Evolutionary conservation across 2,888 invertebrate genomes (phyloP).

Genomic region (Acleris laterana): DNA sequence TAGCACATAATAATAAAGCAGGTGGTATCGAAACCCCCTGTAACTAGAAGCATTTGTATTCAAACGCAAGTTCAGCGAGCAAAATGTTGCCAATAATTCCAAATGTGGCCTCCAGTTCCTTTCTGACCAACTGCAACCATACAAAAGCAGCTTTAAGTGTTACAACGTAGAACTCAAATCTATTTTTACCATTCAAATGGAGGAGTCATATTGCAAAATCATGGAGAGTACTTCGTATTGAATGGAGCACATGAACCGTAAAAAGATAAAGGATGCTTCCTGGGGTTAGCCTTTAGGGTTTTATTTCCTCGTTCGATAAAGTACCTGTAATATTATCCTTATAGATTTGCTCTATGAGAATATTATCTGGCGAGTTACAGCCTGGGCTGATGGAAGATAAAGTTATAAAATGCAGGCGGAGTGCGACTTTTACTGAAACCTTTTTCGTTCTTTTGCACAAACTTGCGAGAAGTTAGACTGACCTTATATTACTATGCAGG

Average conservation of each 20-base stretch:
- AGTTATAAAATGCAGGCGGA: constrained; percentile 19
- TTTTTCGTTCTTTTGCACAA: constrained; percentile 17
- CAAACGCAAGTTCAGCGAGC: constrained; percentile 42
- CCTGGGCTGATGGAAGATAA: constrained; percentile 25
- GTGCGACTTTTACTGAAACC: constrained; percentile 1
- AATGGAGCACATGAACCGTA: constrained; percentile 52
- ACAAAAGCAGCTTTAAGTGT: constrained; percentile 4
- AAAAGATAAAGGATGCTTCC: constrained; percentile 54
- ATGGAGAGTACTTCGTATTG: constrained; percentile 52
- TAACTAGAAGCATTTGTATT: constrained; percentile 40
- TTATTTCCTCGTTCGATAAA: constrained; percentile 42
- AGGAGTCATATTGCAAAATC: constrained; percentile 49
- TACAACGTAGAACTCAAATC: constrained; percentile 18
- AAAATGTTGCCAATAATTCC: constrained; percentile 51
- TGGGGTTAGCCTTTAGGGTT: constrained; percentile 42
- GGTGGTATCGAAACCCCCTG: constrained; percentile 34
- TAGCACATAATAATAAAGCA: constrained; percentile 40
- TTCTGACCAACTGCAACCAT: constrained; percentile 16
- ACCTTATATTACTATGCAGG: too few species aligned
- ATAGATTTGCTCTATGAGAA: constrained; percentile 33
- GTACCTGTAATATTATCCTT: constrained; percentile 39
- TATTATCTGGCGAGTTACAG: constrained; percentile 26
- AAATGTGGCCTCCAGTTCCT: constrained; percentile 39
- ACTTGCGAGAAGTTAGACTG: not conserved
- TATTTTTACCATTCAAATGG: constrained; percentile 18